A percentile compares a stretch with the other conserved stretches of the same genome.
Evolutionary conservation across 2,113 vertebrate genomes (phyloP).

Genomic region (Guaruba guarouba): DNA sequence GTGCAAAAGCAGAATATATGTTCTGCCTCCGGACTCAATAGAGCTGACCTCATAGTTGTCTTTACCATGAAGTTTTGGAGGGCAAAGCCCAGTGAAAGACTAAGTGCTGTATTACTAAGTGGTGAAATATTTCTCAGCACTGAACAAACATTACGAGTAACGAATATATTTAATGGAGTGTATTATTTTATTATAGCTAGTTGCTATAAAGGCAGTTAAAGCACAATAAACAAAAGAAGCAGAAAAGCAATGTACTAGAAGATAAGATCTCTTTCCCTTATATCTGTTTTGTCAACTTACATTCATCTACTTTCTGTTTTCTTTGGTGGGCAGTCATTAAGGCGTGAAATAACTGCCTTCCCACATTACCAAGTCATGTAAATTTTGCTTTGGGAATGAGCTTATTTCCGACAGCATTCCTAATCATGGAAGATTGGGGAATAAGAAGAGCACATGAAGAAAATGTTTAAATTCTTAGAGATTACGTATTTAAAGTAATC

Average conservation of each 20-base stretch:
- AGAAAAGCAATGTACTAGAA: slow-evolving; percentile 9
- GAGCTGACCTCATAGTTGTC: background rate
- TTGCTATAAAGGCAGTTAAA: slow-evolving; percentile 52
- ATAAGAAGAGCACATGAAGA: background rate
- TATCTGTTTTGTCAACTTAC: slow-evolving; percentile 39
- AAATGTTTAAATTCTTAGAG: slow-evolving; percentile 15
- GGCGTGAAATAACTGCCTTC: slow-evolving; percentile 59
- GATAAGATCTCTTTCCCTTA: slow-evolving; percentile 3
- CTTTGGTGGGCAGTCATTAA: slow-evolving; percentile 64
- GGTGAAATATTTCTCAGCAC: slow-evolving; percentile 47
- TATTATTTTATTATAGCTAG: slow-evolving; percentile 68
- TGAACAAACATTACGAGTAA: slow-evolving; percentile 62
- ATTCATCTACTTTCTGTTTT: slow-evolving; percentile 59
- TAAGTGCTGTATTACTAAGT: background rate
- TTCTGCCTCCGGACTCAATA: background rate
- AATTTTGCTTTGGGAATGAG: slow-evolving; percentile 22
- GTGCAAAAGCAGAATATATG: background rate
- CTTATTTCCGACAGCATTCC: slow-evolving; percentile 1
- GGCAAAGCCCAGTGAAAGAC: background rate
- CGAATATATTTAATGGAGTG: slow-evolving; percentile 65
- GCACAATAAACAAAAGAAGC: slow-evolving; percentile 60
- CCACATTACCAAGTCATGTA: slow-evolving; percentile 9
- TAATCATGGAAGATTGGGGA: background rate
- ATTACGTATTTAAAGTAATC: slow-evolving; percentile 4
- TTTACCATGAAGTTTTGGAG: slow-evolving; percentile 4